These are phyloP conservation scores for Empis livida DNA, from an alignment of 2,888 invertebrate species.

Conservation along the genomic window DNA sequence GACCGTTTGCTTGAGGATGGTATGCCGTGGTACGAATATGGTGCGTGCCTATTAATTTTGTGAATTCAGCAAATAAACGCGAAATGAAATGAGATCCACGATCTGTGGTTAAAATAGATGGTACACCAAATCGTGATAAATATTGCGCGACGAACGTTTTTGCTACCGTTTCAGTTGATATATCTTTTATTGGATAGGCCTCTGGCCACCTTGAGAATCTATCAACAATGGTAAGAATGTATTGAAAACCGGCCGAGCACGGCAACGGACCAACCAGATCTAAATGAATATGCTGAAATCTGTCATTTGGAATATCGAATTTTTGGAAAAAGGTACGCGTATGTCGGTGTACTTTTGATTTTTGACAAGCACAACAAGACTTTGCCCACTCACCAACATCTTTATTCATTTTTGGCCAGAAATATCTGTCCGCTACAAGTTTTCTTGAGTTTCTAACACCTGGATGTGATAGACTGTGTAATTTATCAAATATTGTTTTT, in stretches of 20 bases:
- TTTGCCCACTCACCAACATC: constrained; percentile 1
- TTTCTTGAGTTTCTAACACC: constrained; percentile 1
- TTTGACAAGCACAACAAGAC: constrained; percentile 1
- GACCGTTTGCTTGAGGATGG: neutral
- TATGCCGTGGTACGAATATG: neutral
- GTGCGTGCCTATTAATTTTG: neutral
- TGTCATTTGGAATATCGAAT: neutral
- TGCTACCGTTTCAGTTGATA: too few relatives aligned
- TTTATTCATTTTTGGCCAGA: constrained; percentile 2
- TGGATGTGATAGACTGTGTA: constrained; percentile 4
- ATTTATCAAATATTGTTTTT: constrained; percentile 1
- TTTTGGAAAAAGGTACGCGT: constrained; percentile 1
- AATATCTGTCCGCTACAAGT: neutral
- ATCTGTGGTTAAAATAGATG: constrained; percentile 1
- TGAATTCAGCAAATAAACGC: neutral
- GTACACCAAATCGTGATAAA: constrained; percentile 5
- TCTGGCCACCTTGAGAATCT: constrained; percentile 6
- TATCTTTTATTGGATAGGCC: constrained; percentile 2
- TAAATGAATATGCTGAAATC: constrained; percentile 16
- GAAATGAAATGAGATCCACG: constrained; percentile 5
- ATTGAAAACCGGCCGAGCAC: constrained; percentile 6
- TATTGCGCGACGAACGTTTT: constrained; percentile 2
- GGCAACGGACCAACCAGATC: constrained; percentile 26
- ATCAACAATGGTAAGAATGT: constrained; percentile 6
- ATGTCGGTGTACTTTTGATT: constrained; percentile 3